phyloP scores from a whole-genome alignment of 2,888 invertebrate species.

The Tinea trinotella region DNA sequence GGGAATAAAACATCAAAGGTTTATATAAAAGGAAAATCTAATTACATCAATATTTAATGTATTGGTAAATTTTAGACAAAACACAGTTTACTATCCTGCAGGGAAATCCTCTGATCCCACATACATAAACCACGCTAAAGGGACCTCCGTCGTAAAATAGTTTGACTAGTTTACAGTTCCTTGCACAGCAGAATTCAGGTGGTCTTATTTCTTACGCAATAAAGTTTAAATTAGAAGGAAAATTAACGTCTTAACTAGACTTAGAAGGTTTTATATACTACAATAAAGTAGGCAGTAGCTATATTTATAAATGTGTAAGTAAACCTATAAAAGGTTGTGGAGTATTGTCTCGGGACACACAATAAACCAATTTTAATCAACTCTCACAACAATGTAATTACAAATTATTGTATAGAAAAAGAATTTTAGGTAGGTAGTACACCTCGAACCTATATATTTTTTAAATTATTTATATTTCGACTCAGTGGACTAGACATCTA shows the following conservation, averaged over 20 bases:
- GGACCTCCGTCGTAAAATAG: constrained; percentile 14
- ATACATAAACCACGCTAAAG: constrained; percentile 10
- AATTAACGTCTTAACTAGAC: not conserved
- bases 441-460: too few relatives aligned
- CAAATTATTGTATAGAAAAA: too few relatives aligned
- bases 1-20: too few relatives aligned
- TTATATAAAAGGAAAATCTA: not conserved
- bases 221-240: not conserved
- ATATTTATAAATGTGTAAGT: constrained; percentile 5
- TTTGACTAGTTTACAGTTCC: constrained; percentile 1
- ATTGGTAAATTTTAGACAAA: constrained; percentile 10
- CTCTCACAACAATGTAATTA: too few relatives aligned
- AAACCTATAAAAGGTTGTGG: constrained; percentile 5
- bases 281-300: constrained; percentile 3
- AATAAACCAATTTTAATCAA: not conserved
- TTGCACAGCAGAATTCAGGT: not conserved
- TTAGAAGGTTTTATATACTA: constrained; percentile 2
- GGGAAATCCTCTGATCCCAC: constrained; percentile 9
- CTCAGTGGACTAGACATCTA: too few relatives aligned
- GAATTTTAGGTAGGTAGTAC: too few relatives aligned
- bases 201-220: not conserved
- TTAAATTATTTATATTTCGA: too few relatives aligned
- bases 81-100: constrained; percentile 4
- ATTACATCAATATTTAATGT: not conserved
- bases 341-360: not conserved